Percentiles rank a stretch among this genome's conserved stretches.
Conservation (phyloP, 2,888 invertebrate genomes). For the Mechanitis messenoides region DNA sequence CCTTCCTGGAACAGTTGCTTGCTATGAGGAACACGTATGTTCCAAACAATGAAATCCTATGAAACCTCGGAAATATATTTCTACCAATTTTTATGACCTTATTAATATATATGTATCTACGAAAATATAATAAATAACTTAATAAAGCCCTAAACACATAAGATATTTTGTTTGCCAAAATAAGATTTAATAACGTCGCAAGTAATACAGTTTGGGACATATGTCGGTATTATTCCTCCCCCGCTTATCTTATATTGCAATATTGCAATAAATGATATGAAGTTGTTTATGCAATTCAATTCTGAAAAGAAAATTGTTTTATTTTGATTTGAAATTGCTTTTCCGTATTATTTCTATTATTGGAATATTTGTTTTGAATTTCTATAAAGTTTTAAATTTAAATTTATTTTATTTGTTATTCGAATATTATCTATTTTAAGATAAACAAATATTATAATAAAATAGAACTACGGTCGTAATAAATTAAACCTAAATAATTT, state of each 20-base stretch:
- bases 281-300: constrained; percentile 34
- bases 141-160: too few relatives aligned
- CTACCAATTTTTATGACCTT: not conserved
- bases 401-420: too few relatives aligned
- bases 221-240: constrained; percentile 54
- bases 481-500: too few relatives aligned
- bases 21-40: constrained; percentile 38
- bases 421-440: too few relatives aligned
- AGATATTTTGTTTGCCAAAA: not conserved
- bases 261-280: constrained; percentile 36
- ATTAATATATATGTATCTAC: too few relatives aligned
- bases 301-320: constrained; percentile 25
- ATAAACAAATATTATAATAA: too few relatives aligned
- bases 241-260: constrained; percentile 38
- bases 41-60: constrained; percentile 38
- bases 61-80: not conserved
- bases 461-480: too few relatives aligned
- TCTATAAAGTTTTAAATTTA: too few relatives aligned
- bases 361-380: too few relatives aligned
- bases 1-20: constrained; percentile 34
- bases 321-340: constrained; percentile 4
- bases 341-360: not conserved
- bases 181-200: not conserved
- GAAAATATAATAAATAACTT: too few relatives aligned
- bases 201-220: constrained; percentile 38